Conservation (phyloP, 2,797 vertebrate genomes). For the Rhinophrynus dorsalis region DNA sequence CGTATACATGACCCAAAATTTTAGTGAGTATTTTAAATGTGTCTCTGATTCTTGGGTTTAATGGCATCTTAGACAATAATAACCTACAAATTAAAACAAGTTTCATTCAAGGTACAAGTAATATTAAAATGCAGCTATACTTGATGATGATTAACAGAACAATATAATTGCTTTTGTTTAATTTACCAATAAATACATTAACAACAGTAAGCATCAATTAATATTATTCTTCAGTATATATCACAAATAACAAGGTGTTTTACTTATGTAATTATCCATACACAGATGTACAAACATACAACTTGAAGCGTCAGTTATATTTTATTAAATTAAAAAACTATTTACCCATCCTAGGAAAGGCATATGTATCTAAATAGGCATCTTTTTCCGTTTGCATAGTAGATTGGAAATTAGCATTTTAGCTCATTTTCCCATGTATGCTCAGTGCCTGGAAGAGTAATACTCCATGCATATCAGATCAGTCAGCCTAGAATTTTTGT, state of each 20-base stretch:
- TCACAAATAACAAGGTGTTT: slow-evolving; percentile 76
- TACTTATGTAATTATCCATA: slow-evolving; percentile 47
- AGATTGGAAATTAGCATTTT: slow-evolving; percentile 99
- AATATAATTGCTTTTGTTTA: slow-evolving; percentile 74
- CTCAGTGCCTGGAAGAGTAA: slow-evolving; percentile 99
- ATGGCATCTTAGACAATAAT: too few relatives aligned
- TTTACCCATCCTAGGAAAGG: slow-evolving; percentile 91
- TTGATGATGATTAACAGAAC: slow-evolving; percentile 66
- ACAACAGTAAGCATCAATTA: slow-evolving; percentile 77
- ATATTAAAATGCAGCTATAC: slow-evolving; percentile 33
- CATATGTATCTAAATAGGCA: slow-evolving; percentile 98
- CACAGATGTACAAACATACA: slow-evolving; percentile 58
- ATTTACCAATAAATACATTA: slow-evolving; percentile 76
- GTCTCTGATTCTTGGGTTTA: too few relatives aligned
- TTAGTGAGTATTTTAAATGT: too few relatives aligned
- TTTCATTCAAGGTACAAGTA: too few relatives aligned
- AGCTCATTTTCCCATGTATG: slow-evolving; percentile 99
- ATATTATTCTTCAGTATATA: slow-evolving; percentile 77
- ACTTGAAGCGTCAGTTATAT: slow-evolving; percentile 86
- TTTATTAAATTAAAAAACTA: slow-evolving; percentile 93
- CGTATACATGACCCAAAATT: too few relatives aligned
- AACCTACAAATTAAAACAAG: too few relatives aligned
- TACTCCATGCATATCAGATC: slow-evolving; percentile 99
- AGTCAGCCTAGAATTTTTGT: slow-evolving; percentile 98
- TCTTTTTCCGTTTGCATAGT: slow-evolving; percentile 99